These are phyloP conservation scores for Lampropteryx suffumata DNA, from an alignment of 2,888 invertebrate species.

Conservation along the genomic window DNA sequence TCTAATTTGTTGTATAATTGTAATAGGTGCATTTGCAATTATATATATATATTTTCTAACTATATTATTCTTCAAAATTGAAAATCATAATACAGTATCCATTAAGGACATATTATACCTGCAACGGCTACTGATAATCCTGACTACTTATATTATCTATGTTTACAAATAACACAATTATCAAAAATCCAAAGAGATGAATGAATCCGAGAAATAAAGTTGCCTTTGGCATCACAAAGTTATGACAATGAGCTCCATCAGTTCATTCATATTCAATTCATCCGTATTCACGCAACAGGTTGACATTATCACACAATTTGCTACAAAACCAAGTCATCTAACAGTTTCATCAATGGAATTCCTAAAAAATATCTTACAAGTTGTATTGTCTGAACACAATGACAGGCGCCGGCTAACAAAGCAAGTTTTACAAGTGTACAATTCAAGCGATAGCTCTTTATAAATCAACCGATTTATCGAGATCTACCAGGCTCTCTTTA, in stretches of 20 bases:
- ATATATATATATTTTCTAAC: too few relatives aligned
- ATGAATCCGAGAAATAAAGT: slow-evolving; percentile 15
- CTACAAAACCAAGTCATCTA: slow-evolving; percentile 71
- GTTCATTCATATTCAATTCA: slow-evolving; percentile 56
- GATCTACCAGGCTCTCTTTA: slow-evolving; percentile 57
- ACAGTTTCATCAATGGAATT: slow-evolving; percentile 77
- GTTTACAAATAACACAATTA: neutral
- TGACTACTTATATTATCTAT: too few relatives aligned
- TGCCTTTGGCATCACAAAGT: slow-evolving; percentile 23
- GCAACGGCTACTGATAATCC: too few relatives aligned
- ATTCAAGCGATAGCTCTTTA: slow-evolving; percentile 80
- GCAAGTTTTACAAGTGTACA: slow-evolving; percentile 79
- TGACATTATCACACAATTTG: slow-evolving; percentile 64
- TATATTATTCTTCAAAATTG: too few relatives aligned
- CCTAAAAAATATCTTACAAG: slow-evolving; percentile 82
- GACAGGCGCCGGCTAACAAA: slow-evolving; percentile 78
- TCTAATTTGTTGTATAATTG: too few relatives aligned
- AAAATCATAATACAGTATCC: too few relatives aligned
- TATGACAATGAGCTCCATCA: slow-evolving; percentile 42
- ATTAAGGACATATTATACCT: too few relatives aligned
- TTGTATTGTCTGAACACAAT: slow-evolving; percentile 79
- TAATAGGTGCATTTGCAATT: too few relatives aligned
- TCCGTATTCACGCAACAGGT: slow-evolving; percentile 66
- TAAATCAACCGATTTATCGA: slow-evolving; percentile 64
- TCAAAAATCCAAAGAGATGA: slow-evolving; percentile 8